Evolutionary conservation across 2,113 vertebrate genomes (phyloP).

Genomic region (Motacilla alba): DNA sequence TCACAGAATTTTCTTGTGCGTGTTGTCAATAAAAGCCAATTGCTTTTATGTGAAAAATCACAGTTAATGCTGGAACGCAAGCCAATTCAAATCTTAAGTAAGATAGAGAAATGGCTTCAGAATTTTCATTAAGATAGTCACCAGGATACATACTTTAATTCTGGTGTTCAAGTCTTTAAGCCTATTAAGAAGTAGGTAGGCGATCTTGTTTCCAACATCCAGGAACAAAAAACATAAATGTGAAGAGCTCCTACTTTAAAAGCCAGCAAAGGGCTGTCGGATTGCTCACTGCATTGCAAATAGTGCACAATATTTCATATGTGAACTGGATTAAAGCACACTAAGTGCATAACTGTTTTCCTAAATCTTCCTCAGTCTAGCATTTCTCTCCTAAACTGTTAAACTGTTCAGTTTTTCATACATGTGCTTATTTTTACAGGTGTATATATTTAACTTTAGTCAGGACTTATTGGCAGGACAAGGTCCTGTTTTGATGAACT

Average conservation of each 20-base stretch:
- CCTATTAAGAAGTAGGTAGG: not conserved
- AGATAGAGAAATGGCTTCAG: not conserved
- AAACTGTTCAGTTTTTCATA: not conserved
- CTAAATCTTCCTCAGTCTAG: not conserved
- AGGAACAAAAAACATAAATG: rapidly evolving
- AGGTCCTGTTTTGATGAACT: not conserved
- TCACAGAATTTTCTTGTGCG: not conserved
- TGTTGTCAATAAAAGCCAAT: not conserved
- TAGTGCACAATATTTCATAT: not conserved
- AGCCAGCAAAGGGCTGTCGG: not conserved
- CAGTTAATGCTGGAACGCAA: not conserved
- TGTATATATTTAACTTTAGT: not conserved
- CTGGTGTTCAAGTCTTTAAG: not conserved
- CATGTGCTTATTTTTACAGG: not conserved
- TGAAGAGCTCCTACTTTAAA: not conserved
- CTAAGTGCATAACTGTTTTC: not conserved
- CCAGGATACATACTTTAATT: not conserved
- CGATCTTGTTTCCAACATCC: not conserved
- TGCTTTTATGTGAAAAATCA: not conserved
- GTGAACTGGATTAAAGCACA: not conserved
- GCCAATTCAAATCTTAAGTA: not conserved
- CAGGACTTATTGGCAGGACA: not conserved
- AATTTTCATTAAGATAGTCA: not conserved
- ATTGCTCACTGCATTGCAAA: not conserved
- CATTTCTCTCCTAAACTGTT: not conserved